Evolutionary conservation across 2,797 vertebrate genomes (phyloP).

Genomic region (Sternotherus odoratus): DNA sequence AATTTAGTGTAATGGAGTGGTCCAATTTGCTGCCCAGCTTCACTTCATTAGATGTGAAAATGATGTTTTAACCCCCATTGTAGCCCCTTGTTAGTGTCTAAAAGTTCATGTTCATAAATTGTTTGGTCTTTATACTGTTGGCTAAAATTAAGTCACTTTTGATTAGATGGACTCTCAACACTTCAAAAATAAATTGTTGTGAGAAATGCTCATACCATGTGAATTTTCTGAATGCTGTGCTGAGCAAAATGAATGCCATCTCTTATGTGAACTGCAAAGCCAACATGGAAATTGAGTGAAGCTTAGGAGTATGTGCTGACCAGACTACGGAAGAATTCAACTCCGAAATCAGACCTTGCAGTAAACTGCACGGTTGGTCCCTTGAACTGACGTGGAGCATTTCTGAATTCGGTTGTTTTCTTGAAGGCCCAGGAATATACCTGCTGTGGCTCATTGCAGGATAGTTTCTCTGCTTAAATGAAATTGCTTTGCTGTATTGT

Average conservation of each 20-base stretch:
- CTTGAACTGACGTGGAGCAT: background rate
- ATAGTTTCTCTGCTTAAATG: background rate
- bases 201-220: accelerated
- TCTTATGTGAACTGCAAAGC: background rate
- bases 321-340: background rate
- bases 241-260: background rate
- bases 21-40: background rate
- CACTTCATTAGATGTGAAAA: background rate
- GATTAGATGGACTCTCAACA: background rate
- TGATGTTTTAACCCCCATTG: accelerated
- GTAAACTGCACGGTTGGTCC: background rate
- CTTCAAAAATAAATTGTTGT: background rate
- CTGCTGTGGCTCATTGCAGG: background rate
- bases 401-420: background rate
- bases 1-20: background rate
- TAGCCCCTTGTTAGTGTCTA: background rate
- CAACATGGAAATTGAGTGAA: background rate
- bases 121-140: background rate
- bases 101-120: background rate
- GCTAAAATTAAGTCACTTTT: background rate
- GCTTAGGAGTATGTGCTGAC: background rate
- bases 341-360: accelerated
- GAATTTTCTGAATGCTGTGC: background rate
- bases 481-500: accelerated
- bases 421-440: background rate